These are phyloP conservation scores for Dreissena polymorpha DNA, from an alignment of 1,140 invertebrate species.

Conservation along the genomic window DNA sequence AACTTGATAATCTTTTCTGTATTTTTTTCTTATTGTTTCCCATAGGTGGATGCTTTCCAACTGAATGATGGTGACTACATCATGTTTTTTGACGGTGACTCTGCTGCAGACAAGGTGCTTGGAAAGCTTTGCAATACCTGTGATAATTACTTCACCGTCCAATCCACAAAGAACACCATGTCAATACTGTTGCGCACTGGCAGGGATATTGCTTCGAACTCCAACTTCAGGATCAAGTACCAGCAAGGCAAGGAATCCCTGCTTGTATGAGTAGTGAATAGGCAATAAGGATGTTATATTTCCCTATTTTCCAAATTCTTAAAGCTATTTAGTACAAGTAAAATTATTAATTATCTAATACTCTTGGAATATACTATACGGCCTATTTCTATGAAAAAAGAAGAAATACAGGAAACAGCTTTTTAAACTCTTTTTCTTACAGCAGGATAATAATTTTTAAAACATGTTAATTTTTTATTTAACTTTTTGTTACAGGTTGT, in stretches of 20 bases:
- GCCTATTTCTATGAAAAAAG: no score
- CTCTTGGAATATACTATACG: no score
- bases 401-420: no score
- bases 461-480: no score
- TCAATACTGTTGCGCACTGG: constrained; percentile 28
- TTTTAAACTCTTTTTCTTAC: no score
- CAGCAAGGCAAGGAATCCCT: constrained; percentile 37
- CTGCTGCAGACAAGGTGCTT: not conserved
- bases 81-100: constrained; percentile 43
- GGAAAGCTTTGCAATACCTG: constrained; percentile 17
- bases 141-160: constrained; percentile 11
- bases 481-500: constrained; percentile 27
- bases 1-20: no score
- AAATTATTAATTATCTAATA: no score
- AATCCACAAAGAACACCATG: constrained; percentile 23
- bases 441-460: no score
- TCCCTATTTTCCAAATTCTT: no score
- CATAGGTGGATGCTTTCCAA: constrained; percentile 26
- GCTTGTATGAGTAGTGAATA: not conserved
- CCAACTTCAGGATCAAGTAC: constrained; percentile 13
- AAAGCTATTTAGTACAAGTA: no score
- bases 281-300: no score
- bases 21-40: not conserved
- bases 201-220: not conserved
- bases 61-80: constrained; percentile 17